Evolutionary conservation across 1,140 invertebrate species (phyloP), one percentile per base, ranked within the genome.

Genomic region (Campoletis sonorensis): DNA sequence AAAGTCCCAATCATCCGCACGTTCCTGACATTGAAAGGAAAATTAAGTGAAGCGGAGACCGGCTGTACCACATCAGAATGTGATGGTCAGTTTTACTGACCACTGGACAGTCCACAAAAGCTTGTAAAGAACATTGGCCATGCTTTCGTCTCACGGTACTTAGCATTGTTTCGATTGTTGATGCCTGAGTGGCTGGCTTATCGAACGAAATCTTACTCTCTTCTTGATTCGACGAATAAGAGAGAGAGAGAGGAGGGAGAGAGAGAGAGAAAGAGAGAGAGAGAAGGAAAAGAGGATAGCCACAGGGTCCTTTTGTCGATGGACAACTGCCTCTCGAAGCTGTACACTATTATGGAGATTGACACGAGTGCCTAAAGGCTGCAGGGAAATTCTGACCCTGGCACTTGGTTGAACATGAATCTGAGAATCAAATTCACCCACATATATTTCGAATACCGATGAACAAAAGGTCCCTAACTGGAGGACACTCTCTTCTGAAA

Each of bases 111-210:
- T 83, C 83, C 81, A 85, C 54, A 64, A 15, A 81, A 85, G 78
- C 73, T 54, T 30, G 23, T 10, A 84, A 80, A 40, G 40, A 79
- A 51, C 77, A 33, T 68, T n/a, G 67, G 80, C 76, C 68, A 64
- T 72, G 49, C 49, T 70, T 80, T 82, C 64, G 87, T 88, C 87
- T 87, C 87, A 88, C 87, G 87, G 84, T 88, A 86, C 87, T 88
- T 88, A 87, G 72, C 73, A 87, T 88, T 86, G 83, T 87, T 84
- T 82, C 71, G 67, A 78, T 64, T 67, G 76, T 78, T 78, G 58
- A 78, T 54, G 37, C 79, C 64, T 58, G 75, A 58, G 82, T 80
- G 82, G 78, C 40, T 86, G 82, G 84, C 83, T 85, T 83, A 85
- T 87, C 85, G 81, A 81, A 58, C 37, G 51, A 81, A 86, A 64